Evolutionary conservation across 2,797 vertebrate species (phyloP).

Genomic region (Acipenser transmontanus): DNA sequence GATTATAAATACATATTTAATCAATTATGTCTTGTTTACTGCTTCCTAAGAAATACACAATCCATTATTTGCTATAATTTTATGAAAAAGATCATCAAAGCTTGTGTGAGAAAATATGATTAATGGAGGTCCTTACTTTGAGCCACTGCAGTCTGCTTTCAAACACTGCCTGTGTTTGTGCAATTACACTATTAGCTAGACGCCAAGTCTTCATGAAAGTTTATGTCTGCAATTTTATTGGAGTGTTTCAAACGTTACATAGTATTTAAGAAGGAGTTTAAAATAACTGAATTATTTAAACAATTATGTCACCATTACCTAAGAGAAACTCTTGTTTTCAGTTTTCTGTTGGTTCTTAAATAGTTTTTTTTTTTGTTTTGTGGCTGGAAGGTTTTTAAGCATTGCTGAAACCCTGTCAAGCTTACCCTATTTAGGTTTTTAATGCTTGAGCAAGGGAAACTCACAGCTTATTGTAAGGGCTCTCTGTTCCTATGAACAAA

Average conservation of each 20-base stretch:
- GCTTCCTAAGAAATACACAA: no score
- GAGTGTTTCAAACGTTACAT: slow-evolving; percentile 35
- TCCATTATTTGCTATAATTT: no score
- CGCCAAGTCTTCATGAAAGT: slow-evolving; percentile 57
- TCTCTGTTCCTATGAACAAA: slow-evolving; percentile 72
- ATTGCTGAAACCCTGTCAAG: slow-evolving; percentile 52
- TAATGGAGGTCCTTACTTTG: slow-evolving; percentile 31
- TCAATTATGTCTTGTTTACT: no score
- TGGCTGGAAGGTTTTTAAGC: slow-evolving; percentile 34
- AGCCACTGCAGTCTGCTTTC: slow-evolving; percentile 30
- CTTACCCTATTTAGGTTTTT: slow-evolving; percentile 61
- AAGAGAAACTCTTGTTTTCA: slow-evolving; percentile 61
- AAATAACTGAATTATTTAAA: slow-evolving; percentile 53
- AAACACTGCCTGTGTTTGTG: slow-evolving; percentile 33
- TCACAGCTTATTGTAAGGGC: slow-evolving; percentile 60
- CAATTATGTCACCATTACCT: slow-evolving; percentile 66
- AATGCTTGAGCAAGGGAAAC: slow-evolving; percentile 55
- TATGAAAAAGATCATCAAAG: no score
- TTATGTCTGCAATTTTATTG: slow-evolving; percentile 54
- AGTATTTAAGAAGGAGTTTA: slow-evolving; percentile 44
- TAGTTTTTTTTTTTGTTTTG: slow-evolving; percentile 46
- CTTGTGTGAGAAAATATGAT: slow-evolving; percentile 27
- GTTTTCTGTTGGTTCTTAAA: slow-evolving; percentile 55
- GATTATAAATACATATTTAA: no score
- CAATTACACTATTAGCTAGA: slow-evolving; percentile 45